These are phyloP conservation scores for Sebastes variabilis DNA, from an alignment of 2,797 vertebrate species.

Conservation along the genomic window DNA sequence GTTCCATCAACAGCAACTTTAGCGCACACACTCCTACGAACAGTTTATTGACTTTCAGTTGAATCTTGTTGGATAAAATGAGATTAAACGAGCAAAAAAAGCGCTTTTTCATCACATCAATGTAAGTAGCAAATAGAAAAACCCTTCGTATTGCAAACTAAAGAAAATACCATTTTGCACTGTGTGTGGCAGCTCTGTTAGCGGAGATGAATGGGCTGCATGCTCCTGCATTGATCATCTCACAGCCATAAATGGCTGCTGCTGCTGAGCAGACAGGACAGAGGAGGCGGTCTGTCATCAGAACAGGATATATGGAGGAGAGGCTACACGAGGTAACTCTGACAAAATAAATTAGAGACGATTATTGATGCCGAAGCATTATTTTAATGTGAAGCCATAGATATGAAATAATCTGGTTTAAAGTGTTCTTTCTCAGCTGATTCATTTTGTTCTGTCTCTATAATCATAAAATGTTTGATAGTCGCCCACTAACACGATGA, in stretches of 20 bases:
- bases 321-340: not conserved
- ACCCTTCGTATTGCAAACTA: conserved; percentile 38
- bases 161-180: conserved; percentile 32
- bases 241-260: conserved; percentile 53
- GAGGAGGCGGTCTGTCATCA: conserved; percentile 48
- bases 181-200: conserved; percentile 57
- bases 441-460: not conserved
- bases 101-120: conserved; percentile 29
- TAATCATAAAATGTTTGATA: not conserved
- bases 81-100: conserved; percentile 36
- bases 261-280: conserved; percentile 47
- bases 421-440: not conserved
- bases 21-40: conserved; percentile 8
- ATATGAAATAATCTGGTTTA: not conserved
- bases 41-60: conserved; percentile 29
- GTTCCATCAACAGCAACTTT: not conserved
- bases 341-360: conserved; percentile 10
- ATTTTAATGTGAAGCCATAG: not conserved
- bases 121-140: conserved; percentile 41
- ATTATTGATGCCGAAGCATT: not conserved
- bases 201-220: conserved; percentile 64
- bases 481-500: not conserved
- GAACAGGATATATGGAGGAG: not conserved
- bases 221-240: conserved; percentile 69
- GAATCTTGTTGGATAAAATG: conserved; percentile 4